These are phyloP conservation scores for Drosophila stalkeri DNA, from an alignment of 2,888 invertebrate genomes.

Conservation along the genomic window DNA sequence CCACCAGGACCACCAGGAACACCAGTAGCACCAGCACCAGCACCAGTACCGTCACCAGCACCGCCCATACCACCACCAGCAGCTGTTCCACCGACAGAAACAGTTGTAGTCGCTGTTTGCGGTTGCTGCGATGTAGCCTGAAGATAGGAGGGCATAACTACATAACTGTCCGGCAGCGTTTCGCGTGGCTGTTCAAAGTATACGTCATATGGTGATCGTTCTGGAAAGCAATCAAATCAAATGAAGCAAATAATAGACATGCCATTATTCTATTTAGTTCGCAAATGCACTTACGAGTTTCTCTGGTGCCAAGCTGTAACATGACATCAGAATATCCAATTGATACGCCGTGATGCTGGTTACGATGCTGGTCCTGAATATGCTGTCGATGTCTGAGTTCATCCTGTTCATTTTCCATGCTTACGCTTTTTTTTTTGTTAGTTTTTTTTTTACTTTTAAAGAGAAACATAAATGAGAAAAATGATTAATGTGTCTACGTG, in stretches of 20 bases:
- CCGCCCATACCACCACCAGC: not conserved
- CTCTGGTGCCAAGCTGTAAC: slow-evolving; percentile 40
- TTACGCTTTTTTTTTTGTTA: slow-evolving; percentile 49
- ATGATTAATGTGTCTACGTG: slow-evolving; percentile 49
- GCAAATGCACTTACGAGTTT: slow-evolving; percentile 54
- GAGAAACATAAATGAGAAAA: slow-evolving; percentile 57
- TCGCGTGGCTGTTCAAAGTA: slow-evolving; percentile 48
- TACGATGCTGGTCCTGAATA: slow-evolving; percentile 49
- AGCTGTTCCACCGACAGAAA: slow-evolving; percentile 2
- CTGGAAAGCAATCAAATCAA: slow-evolving; percentile 16
- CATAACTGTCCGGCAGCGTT: slow-evolving; percentile 53
- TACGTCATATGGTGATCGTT: slow-evolving; percentile 48
- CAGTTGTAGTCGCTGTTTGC: slow-evolving; percentile 9
- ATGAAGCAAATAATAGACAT: not conserved
- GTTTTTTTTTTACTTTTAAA: slow-evolving; percentile 51
- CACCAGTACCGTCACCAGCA: not conserved
- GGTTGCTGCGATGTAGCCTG: slow-evolving; percentile 33
- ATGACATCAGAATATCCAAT: slow-evolving; percentile 47
- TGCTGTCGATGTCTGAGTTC: slow-evolving; percentile 81
- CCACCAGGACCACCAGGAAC: not conserved
- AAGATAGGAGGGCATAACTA: slow-evolving; percentile 50
- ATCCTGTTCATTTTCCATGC: slow-evolving; percentile 83
- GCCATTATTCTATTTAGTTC: not conserved
- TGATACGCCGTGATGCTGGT: slow-evolving; percentile 47
- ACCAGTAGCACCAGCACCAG: not conserved